phyloP scores from a whole-genome alignment of 1,140 invertebrate species.

The Danaus melanippus region DNA sequence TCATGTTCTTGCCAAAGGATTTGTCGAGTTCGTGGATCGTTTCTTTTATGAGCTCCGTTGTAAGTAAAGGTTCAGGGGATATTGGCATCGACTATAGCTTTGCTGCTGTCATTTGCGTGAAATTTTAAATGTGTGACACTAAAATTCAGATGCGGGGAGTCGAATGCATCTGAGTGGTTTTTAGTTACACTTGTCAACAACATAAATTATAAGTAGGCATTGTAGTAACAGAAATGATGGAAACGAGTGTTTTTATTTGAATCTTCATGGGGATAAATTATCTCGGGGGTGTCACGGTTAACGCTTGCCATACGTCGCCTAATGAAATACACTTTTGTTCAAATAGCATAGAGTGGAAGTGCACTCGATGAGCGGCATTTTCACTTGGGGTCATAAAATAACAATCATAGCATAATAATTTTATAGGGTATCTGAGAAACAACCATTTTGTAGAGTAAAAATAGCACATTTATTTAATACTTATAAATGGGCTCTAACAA shows the following conservation, averaged over 20 bases:
- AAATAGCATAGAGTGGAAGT: constrained; percentile 29
- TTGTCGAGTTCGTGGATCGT: constrained; percentile 61
- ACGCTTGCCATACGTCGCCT: constrained; percentile 55
- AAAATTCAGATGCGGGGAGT: constrained; percentile 48
- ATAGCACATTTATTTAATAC: too few relatives aligned
- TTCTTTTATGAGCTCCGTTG: constrained; percentile 59
- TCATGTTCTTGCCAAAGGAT: constrained; percentile 65
- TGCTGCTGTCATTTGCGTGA: constrained; percentile 18
- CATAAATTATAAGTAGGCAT: constrained; percentile 54
- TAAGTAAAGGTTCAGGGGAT: constrained; percentile 57
- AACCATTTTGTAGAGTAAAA: too few relatives aligned
- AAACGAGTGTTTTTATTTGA: constrained; percentile 21
- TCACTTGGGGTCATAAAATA: constrained; percentile 42
- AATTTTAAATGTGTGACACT: constrained; percentile 36
- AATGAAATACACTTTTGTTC: constrained; percentile 53
- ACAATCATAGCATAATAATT: constrained; percentile 31
- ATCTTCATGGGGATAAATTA: constrained; percentile 52
- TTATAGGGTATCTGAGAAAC: too few relatives aligned
- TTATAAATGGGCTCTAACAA: too few relatives aligned
- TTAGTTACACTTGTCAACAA: constrained; percentile 58
- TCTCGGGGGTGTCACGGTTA: constrained; percentile 53
- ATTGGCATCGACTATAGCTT: constrained; percentile 46
- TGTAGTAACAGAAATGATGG: constrained; percentile 39
- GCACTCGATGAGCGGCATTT: constrained; percentile 44
- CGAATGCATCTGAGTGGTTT: constrained; percentile 20